These are phyloP conservation scores for Leucania comma DNA, from an alignment of 2,888 invertebrate genomes.

Conservation along the genomic window DNA sequence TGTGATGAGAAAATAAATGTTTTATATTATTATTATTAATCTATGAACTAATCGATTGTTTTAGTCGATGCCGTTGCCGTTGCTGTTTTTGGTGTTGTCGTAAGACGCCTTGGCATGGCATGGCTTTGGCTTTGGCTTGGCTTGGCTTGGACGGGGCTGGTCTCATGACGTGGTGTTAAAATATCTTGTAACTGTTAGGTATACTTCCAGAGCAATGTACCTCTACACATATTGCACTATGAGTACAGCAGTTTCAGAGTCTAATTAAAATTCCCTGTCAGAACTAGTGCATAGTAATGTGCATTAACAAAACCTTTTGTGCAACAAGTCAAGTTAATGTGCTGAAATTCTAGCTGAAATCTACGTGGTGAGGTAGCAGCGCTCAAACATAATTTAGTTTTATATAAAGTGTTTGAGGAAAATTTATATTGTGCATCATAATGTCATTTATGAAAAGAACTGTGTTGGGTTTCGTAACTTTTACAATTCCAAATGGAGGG, in stretches of 20 bases:
- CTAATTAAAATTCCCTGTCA: constrained; percentile 10
- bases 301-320: constrained; percentile 6
- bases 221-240: background rate
- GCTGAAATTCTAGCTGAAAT: constrained; percentile 5
- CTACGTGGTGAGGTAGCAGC: background rate
- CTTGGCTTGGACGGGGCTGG: no score
- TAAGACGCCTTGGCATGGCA: no score
- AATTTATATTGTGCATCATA: constrained; percentile 9
- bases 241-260: background rate
- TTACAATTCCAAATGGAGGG: no score
- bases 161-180: no score
- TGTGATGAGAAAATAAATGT: no score
- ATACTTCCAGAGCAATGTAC: background rate
- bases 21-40: no score
- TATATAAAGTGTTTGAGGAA: constrained; percentile 13
- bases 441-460: constrained; percentile 2
- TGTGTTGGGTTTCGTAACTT: no score
- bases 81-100: no score
- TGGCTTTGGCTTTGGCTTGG: no score
- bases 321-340: constrained; percentile 33
- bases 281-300: constrained; percentile 6
- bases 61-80: no score
- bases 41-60: no score
- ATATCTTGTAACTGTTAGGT: background rate
- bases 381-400: constrained; percentile 32